Percentiles rank a stretch among this genome's conserved stretches.
These are phyloP conservation scores for Melieria omissa DNA, from an alignment of 2,888 invertebrate species.

Conservation along the genomic window DNA sequence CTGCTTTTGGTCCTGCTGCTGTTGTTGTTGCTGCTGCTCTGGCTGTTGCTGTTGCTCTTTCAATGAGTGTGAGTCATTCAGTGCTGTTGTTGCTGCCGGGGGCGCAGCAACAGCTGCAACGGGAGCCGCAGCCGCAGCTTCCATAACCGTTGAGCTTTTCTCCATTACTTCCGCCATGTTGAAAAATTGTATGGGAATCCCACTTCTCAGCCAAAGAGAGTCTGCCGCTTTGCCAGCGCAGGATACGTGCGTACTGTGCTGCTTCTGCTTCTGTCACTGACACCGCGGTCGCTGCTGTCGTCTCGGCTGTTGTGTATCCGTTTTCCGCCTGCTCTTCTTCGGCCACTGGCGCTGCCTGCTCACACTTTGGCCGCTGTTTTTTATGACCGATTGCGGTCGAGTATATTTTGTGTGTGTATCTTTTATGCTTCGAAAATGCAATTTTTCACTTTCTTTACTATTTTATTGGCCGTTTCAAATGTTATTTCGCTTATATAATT, in stretches of 20 bases:
- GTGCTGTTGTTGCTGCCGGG: slow-evolving; percentile 44
- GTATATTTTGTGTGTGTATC: slow-evolving; percentile 1
- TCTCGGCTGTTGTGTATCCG: no score
- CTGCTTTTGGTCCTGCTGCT: slow-evolving; percentile 44
- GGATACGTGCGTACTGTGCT: not conserved
- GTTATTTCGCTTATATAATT: slow-evolving; percentile 9
- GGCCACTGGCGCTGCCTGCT: slow-evolving; percentile 5
- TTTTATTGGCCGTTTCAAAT: not conserved
- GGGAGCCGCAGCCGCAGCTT: slow-evolving; percentile 51
- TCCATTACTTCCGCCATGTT: slow-evolving; percentile 63
- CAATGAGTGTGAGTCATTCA: slow-evolving; percentile 38
- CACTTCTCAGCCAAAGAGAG: not conserved
- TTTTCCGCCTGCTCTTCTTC: no score
- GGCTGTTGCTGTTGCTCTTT: slow-evolving; percentile 40
- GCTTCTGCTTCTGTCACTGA: no score
- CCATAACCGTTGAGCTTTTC: slow-evolving; percentile 63
- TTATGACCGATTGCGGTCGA: not conserved
- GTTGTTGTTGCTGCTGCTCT: slow-evolving; percentile 29
- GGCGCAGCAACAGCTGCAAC: slow-evolving; percentile 39
- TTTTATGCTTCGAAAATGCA: slow-evolving; percentile 21
- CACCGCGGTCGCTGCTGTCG: no score
- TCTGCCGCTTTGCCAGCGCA: not conserved
- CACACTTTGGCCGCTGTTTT: not conserved
- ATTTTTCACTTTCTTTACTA: slow-evolving; percentile 3
- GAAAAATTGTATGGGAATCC: slow-evolving; percentile 1